phyloP scores from a whole-genome alignment of 2,888 invertebrate genomes.

The Neocrepidodera transversa region DNA sequence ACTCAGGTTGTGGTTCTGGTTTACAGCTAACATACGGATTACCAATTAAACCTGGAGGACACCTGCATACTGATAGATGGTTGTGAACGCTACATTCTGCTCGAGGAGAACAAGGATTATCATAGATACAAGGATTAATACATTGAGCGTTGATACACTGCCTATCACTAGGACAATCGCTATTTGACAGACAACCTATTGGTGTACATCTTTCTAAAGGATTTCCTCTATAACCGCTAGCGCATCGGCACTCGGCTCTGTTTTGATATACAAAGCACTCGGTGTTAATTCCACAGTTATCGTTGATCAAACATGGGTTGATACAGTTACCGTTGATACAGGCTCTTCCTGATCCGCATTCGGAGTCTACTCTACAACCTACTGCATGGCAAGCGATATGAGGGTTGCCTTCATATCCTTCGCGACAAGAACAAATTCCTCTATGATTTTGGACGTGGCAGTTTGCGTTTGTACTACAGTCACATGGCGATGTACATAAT shows the following conservation, averaged over 20 bases:
- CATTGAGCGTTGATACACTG: constrained; percentile 88
- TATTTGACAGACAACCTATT: constrained; percentile 85
- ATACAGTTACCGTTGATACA: constrained; percentile 87
- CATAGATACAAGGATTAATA: constrained; percentile 81
- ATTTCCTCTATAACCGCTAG: constrained; percentile 81
- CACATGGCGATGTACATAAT: constrained; percentile 86
- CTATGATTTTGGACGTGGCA: constrained; percentile 84
- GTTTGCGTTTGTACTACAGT: constrained; percentile 84
- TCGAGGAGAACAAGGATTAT: constrained; percentile 77
- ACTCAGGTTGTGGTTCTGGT: constrained; percentile 76
- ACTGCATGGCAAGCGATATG: constrained; percentile 80
- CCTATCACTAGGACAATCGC: constrained; percentile 85
- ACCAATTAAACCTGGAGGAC: constrained; percentile 76
- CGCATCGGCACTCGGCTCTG: constrained; percentile 79
- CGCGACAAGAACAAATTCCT: constrained; percentile 84
- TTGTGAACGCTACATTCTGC: constrained; percentile 83
- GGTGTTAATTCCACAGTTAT: constrained; percentile 82
- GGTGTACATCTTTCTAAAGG: constrained; percentile 76
- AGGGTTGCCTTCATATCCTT: constrained; percentile 87
- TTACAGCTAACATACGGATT: constrained; percentile 84
- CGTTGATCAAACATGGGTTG: constrained; percentile 82
- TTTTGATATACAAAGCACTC: constrained; percentile 81
- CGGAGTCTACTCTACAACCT: constrained; percentile 82
- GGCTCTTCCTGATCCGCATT: constrained; percentile 83
- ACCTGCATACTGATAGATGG: constrained; percentile 86